A percentile compares a stretch with the other conserved stretches of the same genome.
phyloP scores from a whole-genome alignment of 2,888 invertebrate genomes.

The Tryphoninae sp. region DNA sequence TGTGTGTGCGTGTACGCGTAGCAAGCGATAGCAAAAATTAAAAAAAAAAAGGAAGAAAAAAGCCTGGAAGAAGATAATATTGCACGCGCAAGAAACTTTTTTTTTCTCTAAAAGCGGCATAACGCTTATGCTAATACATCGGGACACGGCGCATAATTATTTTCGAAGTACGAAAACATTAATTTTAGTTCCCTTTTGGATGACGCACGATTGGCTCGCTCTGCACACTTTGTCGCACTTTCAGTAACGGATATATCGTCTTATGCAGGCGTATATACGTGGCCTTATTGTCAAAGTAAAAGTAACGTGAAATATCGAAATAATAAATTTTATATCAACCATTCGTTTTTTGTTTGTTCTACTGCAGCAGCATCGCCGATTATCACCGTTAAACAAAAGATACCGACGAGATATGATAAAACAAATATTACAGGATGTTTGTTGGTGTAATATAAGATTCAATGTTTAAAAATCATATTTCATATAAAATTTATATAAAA shows the following conservation, averaged over 20 bases:
- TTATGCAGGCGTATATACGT: constrained; percentile 2
- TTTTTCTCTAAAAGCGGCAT: constrained; percentile 1
- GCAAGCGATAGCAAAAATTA: too few relatives aligned
- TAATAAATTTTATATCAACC: constrained; percentile 7
- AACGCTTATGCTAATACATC: constrained; percentile 8
- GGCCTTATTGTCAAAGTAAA: not conserved
- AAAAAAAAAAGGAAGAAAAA: not conserved
- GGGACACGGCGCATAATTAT: constrained; percentile 3
- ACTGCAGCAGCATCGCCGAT: not conserved
- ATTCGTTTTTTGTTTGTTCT: not conserved
- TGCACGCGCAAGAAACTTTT: not conserved
- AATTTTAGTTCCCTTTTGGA: constrained; percentile 13
- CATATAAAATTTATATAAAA: too few relatives aligned
- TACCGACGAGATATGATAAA: too few relatives aligned
- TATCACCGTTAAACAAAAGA: not conserved
- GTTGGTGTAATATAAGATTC: too few relatives aligned
- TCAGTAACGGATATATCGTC: not conserved
- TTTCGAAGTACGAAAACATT: constrained; percentile 34
- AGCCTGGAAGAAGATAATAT: not conserved
- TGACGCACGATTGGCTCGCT: constrained; percentile 36
- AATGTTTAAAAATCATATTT: too few relatives aligned
- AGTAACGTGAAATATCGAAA: not conserved
- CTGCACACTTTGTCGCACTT: not conserved
- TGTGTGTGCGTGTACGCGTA: too few relatives aligned
- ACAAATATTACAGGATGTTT: too few relatives aligned